Base-by-base conservation (phyloP, 1,140 invertebrate genomes). In the Augochlora pura region DNA sequence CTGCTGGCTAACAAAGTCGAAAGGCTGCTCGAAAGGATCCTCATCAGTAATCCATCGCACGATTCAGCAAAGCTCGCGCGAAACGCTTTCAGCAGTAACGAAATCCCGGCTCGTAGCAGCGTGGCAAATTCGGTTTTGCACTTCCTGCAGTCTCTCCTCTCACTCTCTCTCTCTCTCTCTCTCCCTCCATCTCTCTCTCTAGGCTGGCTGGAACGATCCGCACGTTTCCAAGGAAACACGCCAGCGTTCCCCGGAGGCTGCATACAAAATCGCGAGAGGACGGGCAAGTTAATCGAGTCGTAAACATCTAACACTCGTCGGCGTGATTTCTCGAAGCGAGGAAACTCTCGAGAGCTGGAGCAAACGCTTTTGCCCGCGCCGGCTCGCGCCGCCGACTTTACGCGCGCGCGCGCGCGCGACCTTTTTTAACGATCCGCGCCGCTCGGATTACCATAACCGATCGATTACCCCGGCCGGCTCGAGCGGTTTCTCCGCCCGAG, bases 401-500 rank as follows among this genome's bases (percentile, higher is more conserved):
- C 42, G 42, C 42, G 42, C 42, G 25, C 69, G 42, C 42, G 42
- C 42, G 42, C 42, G 25, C 69, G 69, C 57, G 57, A 68, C 77
- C 49, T 73, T 82, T 82, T 82, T 82, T 82, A 80, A 82, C 60
- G 81, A 80, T 80, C 77, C 64, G 52, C n/a, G 81, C 49, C 80
- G 65, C 77, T 82, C 59, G 81, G 70, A 82, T 82, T 82, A 82
- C 81, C 77, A 82, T 82, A 82, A 82, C 77, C 81, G 81, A 82
- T 80, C 77, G 81, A 82, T 82, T 82, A 80, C 77, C 16, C 42
- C 49, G 52, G 66, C 49, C 57, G 16, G 6, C 18, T 46, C 63
- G 60, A 72, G 49, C 21, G 54, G 59, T 80, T 82, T 80, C 77
- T 25, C 70, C 38, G 46, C 32, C 32, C 32, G 71, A 63, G 72